These are phyloP conservation scores for Nematolebias whitei DNA, from an alignment of 2,113 vertebrate species.

Conservation along the genomic window DNA sequence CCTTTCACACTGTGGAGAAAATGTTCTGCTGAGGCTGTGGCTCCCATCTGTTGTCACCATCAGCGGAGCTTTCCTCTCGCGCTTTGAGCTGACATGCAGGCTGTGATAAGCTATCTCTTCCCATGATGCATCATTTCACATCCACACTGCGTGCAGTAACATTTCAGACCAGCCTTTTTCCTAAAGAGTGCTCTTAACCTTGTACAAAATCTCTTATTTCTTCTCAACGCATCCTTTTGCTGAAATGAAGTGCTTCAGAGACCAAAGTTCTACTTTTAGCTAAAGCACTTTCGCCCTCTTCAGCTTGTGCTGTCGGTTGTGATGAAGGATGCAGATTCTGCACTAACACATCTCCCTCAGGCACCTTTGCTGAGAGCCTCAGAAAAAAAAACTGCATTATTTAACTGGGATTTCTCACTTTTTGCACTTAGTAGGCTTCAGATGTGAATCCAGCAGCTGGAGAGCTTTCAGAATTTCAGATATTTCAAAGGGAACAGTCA, in stretches of 20 bases:
- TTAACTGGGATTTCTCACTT: no score
- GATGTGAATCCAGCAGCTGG: no score
- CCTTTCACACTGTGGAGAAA: conserved; percentile 12
- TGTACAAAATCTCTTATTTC: conserved; percentile 16
- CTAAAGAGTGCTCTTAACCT: conserved; percentile 53
- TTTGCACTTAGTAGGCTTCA: no score
- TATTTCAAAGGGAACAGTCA: conserved; percentile 42
- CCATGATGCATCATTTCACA: conserved; percentile 40
- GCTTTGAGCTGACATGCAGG: conserved; percentile 5
- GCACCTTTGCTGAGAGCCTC: no score
- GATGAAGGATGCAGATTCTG: no score
- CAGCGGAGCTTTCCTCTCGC: conserved; percentile 28
- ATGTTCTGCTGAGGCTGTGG: conserved; percentile 12
- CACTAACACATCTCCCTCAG: no score
- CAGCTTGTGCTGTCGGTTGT: no score
- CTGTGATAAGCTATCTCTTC: conserved; percentile 23
- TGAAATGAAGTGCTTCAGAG: no score
- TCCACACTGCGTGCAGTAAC: conserved; percentile 27
- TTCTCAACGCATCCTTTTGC: background rate
- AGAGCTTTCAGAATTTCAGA: conserved; percentile 7
- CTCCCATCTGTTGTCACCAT: conserved; percentile 38
- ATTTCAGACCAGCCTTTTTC: conserved; percentile 39
- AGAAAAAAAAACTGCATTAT: no score
- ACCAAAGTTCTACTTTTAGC: no score
- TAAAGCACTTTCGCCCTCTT: no score